Conservation (phyloP, 2,113 vertebrate genomes). For the Scomber colias region DNA sequence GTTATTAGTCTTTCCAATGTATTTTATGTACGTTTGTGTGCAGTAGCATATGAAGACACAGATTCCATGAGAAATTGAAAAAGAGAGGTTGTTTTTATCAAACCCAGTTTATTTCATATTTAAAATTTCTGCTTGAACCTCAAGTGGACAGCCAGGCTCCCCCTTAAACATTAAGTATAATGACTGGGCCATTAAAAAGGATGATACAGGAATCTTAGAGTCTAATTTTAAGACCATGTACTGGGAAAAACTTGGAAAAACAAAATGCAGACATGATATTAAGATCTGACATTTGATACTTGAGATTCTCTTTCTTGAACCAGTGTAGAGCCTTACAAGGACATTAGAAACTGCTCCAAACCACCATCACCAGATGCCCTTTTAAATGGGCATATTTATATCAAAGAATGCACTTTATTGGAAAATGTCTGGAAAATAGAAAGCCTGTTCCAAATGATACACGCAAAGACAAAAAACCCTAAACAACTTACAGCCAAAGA, state of each 20-base stretch:
- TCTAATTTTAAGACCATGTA: background rate
- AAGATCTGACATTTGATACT: background rate
- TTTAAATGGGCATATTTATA: constrained; percentile 32
- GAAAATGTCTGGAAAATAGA: constrained; percentile 51
- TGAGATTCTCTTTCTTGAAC: constrained; percentile 9
- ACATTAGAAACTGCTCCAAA: constrained; percentile 21
- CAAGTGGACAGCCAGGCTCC: background rate
- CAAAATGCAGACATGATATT: constrained; percentile 21
- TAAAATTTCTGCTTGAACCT: background rate
- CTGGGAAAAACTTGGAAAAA: constrained; percentile 19
- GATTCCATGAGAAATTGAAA: constrained; percentile 15
- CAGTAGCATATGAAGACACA: background rate
- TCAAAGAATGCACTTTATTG: constrained; percentile 72
- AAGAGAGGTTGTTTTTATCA: background rate
- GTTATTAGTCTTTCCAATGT: too few species aligned
- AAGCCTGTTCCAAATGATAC: constrained; percentile 31
- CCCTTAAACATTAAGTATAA: constrained; percentile 7
- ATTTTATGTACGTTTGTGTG: background rate
- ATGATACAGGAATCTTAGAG: background rate
- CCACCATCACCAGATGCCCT: background rate
- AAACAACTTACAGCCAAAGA: constrained; percentile 31
- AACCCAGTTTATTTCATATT: constrained; percentile 39
- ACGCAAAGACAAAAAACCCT: constrained; percentile 31
- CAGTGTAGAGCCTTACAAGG: background rate
- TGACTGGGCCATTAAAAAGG: background rate